phyloP scores from a whole-genome alignment of 1,140 invertebrate genomes.

The Diorhabda sublineata region DNA sequence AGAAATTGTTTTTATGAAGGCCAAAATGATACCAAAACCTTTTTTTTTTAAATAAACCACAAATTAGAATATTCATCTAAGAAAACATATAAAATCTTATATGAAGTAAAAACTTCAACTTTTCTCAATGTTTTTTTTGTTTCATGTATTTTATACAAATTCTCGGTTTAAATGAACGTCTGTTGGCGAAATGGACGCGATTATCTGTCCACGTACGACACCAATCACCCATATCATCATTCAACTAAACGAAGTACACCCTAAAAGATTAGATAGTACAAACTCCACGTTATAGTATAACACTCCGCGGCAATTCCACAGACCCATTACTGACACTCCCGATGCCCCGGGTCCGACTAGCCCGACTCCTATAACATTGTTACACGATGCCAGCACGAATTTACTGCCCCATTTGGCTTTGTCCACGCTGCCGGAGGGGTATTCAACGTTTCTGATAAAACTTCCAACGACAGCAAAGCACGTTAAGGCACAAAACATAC shows the following conservation, averaged over 20 bases:
- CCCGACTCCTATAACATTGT: conserved; percentile 31
- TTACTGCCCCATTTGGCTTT: conserved; percentile 35
- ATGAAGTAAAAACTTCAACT: too few relatives aligned
- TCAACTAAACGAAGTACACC: conserved; percentile 9
- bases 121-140: too few relatives aligned
- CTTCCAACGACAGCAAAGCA: conserved; percentile 19
- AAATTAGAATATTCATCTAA: too few relatives aligned
- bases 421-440: conserved; percentile 30
- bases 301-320: conserved; percentile 29
- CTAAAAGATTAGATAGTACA: conserved; percentile 28
- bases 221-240: neutral
- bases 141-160: too few relatives aligned
- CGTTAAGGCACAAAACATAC: conserved; percentile 21
- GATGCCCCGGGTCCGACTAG: conserved; percentile 29
- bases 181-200: neutral
- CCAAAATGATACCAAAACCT: too few relatives aligned
- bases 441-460: conserved; percentile 32
- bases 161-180: too few relatives aligned
- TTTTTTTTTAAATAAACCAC: too few relatives aligned
- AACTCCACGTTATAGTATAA: conserved; percentile 27
- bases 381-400: conserved; percentile 30
- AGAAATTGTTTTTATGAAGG: too few relatives aligned
- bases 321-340: conserved; percentile 30
- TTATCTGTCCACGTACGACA: neutral
- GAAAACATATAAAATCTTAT: too few relatives aligned